Evolutionary conservation across 2,888 invertebrate species (phyloP).

Genomic region (Agonopterix alstromeriana): DNA sequence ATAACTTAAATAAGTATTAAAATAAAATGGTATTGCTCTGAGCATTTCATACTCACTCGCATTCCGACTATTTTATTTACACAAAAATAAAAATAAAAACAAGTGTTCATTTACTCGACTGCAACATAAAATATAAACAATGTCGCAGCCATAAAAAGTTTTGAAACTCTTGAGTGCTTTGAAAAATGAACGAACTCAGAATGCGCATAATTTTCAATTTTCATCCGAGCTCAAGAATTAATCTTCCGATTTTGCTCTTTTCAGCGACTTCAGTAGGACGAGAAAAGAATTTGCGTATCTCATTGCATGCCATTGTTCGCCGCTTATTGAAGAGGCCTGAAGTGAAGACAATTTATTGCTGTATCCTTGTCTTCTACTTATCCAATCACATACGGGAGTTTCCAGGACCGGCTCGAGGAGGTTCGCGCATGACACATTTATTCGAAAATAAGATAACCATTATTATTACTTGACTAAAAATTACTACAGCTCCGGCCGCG

Average conservation of each 20-base stretch:
- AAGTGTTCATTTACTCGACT: no score
- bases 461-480: no score
- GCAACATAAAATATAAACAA: no score
- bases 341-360: conserved; percentile 33
- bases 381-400: not conserved
- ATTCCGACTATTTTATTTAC: no score
- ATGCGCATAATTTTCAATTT: conserved; percentile 9
- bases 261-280: conserved; percentile 7
- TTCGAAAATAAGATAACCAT: no score
- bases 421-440: no score
- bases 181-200: conserved; percentile 1
- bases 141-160: not conserved
- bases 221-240: conserved; percentile 8
- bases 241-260: conserved; percentile 13
- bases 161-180: not conserved
- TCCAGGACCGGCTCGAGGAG: not conserved
- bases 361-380: conserved; percentile 25
- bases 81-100: no score
- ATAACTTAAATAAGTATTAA: no score
- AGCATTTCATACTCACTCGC: no score
- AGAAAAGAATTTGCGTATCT: conserved; percentile 20
- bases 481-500: no score
- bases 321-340: conserved; percentile 19
- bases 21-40: no score
- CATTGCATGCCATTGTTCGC: conserved; percentile 17